phyloP scores from a whole-genome alignment of 2,113 vertebrate species.

The Indicator maculatus region DNA sequence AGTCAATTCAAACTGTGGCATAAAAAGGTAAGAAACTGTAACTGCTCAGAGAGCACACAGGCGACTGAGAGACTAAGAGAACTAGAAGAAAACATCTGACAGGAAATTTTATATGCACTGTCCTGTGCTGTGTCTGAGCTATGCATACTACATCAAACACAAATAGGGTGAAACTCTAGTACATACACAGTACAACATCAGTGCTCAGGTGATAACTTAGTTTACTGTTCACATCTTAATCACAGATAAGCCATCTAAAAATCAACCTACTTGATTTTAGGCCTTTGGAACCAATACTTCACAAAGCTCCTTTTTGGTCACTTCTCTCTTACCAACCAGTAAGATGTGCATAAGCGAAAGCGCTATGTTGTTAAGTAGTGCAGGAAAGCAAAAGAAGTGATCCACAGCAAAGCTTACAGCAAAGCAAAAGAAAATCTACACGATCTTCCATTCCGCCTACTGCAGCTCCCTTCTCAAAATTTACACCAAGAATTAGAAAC shows the following conservation, averaged over 20 bases:
- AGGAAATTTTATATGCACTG: slow-evolving; percentile 38
- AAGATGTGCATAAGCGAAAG: background rate
- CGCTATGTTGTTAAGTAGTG: background rate
- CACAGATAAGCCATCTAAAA: background rate
- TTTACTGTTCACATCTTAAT: background rate
- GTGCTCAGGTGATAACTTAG: background rate
- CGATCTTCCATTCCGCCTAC: background rate
- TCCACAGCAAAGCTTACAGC: background rate
- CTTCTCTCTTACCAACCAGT: background rate
- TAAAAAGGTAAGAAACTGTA: background rate
- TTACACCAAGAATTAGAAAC: background rate
- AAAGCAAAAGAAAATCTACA: background rate
- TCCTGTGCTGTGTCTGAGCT: background rate
- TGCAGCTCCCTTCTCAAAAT: background rate
- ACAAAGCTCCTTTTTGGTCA: background rate
- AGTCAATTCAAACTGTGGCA: background rate
- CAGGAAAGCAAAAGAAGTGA: background rate
- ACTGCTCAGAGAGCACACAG: background rate
- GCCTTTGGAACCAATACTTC: background rate
- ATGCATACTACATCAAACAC: background rate
- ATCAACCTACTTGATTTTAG: background rate
- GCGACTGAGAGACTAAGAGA: background rate
- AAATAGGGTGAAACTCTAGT: background rate
- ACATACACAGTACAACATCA: background rate
- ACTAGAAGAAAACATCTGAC: background rate